These are phyloP conservation scores for Myrmophylax atrothorax DNA, from an alignment of 2,113 vertebrate genomes.

Conservation along the genomic window DNA sequence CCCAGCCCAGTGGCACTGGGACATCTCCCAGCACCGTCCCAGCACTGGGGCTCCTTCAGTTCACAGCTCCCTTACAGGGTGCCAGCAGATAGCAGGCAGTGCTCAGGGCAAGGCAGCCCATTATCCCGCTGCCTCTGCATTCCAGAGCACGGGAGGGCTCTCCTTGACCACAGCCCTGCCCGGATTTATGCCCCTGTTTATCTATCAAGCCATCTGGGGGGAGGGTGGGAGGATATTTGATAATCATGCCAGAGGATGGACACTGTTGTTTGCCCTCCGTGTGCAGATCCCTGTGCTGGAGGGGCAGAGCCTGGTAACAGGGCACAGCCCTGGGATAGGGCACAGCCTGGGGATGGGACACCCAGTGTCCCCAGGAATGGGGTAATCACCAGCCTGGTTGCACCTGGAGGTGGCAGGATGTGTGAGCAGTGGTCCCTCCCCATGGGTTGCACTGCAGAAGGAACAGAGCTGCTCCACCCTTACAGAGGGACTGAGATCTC, in stretches of 20 bases:
- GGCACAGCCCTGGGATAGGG: too few species aligned
- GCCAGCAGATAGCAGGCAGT: neutral
- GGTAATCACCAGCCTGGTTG: fast-evolving
- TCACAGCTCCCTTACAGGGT: neutral
- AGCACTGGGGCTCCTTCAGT: neutral
- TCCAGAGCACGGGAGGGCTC: neutral
- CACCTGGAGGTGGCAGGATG: neutral
- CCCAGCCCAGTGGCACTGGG: neutral
- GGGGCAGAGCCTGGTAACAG: neutral
- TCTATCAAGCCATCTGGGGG: neutral
- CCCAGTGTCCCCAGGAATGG: neutral
- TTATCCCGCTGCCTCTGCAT: neutral
- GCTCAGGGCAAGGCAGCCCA: neutral
- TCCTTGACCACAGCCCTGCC: neutral
- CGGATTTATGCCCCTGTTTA: neutral
- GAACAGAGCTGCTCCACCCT: fast-evolving
- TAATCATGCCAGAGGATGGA: neutral
- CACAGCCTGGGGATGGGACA: neutral
- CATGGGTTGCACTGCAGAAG: neutral
- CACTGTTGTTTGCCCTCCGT: neutral
- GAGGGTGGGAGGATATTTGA: neutral
- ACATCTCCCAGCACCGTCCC: fast-evolving
- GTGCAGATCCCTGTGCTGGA: fast-evolving
- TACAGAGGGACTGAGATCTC: neutral
- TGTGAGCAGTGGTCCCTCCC: fast-evolving